These are phyloP conservation scores for Phrixothrix hirtus DNA, from an alignment of 2,888 invertebrate species.

Conservation along the genomic window DNA sequence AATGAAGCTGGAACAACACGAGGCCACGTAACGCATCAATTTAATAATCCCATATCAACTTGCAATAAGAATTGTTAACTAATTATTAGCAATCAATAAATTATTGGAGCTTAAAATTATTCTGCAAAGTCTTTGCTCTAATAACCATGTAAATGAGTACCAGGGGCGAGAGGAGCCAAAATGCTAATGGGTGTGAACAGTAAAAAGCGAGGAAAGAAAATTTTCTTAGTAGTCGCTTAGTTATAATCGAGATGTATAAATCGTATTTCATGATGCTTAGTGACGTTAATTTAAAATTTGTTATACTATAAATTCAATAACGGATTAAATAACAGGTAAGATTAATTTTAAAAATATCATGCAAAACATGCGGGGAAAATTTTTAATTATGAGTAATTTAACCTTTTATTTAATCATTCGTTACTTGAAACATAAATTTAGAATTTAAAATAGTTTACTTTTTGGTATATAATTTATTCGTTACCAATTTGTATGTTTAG, in stretches of 20 bases:
- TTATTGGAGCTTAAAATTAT: too few relatives aligned
- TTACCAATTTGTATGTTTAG: too few relatives aligned
- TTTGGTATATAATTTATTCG: not conserved
- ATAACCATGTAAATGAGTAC: conserved; percentile 5
- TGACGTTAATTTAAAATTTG: conserved; percentile 8
- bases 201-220: conserved; percentile 50
- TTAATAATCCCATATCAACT: too few relatives aligned
- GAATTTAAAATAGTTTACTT: too few relatives aligned
- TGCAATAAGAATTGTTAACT: not conserved
- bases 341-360: not conserved
- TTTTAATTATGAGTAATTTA: too few relatives aligned
- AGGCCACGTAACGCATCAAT: too few relatives aligned
- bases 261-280: conserved; percentile 13
- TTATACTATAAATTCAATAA: not conserved
- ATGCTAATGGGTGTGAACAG: conserved; percentile 44
- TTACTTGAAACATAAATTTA: too few relatives aligned
- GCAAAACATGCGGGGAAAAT: too few relatives aligned
- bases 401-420: too few relatives aligned
- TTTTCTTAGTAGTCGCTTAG: conserved; percentile 50
- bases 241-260: conserved; percentile 51
- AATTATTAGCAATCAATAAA: too few relatives aligned
- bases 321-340: not conserved
- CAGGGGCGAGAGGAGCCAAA: conserved; percentile 28
- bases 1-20: too few relatives aligned
- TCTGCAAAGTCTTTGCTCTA: not conserved